Conservation (phyloP, 2,113 vertebrate species). For the Pangasianodon gigas region DNA sequence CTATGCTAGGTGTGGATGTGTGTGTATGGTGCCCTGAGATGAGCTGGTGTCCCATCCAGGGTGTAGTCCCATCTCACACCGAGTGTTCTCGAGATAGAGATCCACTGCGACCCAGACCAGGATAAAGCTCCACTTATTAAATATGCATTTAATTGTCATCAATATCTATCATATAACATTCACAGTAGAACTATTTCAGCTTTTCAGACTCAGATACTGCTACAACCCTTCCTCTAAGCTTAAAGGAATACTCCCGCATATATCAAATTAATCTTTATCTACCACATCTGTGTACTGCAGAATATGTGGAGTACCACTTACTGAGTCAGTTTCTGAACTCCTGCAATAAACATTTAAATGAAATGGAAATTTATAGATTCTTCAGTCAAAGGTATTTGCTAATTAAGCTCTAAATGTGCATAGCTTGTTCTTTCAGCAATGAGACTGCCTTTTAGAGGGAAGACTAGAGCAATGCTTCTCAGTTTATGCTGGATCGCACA, state of each 20-base stretch:
- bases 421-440: neutral
- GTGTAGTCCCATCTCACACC: neutral
- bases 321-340: neutral
- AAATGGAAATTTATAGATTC: neutral
- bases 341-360: neutral
- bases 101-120: neutral
- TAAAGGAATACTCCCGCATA: neutral
- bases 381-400: neutral
- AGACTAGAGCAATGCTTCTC: neutral
- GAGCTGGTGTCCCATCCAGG: neutral
- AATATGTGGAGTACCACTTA: neutral
- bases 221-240: neutral
- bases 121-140: neutral
- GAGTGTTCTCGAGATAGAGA: neutral
- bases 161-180: neutral
- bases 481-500: neutral
- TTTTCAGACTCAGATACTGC: neutral
- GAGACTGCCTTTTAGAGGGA: neutral
- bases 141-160: neutral
- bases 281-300: neutral
- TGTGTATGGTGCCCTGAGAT: neutral
- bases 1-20: neutral
- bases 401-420: neutral
- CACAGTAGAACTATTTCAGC: neutral
- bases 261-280: neutral